Evolutionary conservation across 2,797 vertebrate species (phyloP).

Genomic region (Pygocentrus nattereri): DNA sequence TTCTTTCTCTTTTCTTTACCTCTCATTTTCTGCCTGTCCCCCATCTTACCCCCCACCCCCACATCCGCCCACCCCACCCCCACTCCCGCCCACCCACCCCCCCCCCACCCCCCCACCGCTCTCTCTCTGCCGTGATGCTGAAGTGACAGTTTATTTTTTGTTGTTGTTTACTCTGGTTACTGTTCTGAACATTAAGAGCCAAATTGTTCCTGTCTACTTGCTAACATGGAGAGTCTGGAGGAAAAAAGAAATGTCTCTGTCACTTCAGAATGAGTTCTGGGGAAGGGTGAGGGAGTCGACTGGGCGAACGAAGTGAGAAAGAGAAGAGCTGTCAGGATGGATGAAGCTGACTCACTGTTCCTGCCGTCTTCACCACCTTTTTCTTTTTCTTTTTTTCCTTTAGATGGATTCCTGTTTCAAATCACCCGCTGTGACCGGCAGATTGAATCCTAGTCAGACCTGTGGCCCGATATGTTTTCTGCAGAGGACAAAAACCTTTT

Average conservation of each 20-base stretch:
- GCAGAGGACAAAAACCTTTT: not conserved
- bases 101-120: too few relatives aligned
- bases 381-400: not conserved
- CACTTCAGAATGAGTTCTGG: not conserved
- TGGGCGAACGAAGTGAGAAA: not conserved
- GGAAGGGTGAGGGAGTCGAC: not conserved
- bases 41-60: too few relatives aligned
- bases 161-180: constrained; percentile 34
- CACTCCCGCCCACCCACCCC: too few relatives aligned
- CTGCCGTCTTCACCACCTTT: not conserved
- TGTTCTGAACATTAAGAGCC: constrained; percentile 4
- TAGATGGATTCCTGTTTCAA: not conserved
- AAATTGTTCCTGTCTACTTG: not conserved
- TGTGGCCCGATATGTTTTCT: not conserved
- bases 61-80: too few relatives aligned
- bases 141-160: not conserved
- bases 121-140: too few relatives aligned
- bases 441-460: not conserved
- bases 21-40: too few relatives aligned
- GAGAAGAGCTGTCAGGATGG: constrained; percentile 9
- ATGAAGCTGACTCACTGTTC: constrained; percentile 33
- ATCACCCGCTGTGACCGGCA: not conserved
- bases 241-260: constrained; percentile 4
- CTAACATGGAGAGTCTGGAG: not conserved
- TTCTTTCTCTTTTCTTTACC: too few relatives aligned